Evolutionary conservation across 2,113 vertebrate species (phyloP).

Genomic region (Bettongia penicillata): DNA sequence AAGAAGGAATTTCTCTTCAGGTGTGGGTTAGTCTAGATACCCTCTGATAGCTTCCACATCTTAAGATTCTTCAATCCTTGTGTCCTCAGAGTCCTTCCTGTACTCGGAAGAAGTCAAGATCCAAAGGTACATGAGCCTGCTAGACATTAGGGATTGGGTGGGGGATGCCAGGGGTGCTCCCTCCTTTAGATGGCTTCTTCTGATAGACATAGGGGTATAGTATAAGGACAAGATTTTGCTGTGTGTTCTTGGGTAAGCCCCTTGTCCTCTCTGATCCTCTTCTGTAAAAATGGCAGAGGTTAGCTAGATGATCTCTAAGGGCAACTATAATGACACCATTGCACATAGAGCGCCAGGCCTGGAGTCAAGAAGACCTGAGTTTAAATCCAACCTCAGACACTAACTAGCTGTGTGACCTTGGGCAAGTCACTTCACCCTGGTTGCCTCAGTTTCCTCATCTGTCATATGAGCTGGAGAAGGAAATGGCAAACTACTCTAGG

Average conservation of each 20-base stretch:
- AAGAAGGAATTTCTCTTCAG: neutral
- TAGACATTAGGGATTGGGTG: neutral
- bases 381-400: neutral
- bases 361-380: neutral
- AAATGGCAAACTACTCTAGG: neutral
- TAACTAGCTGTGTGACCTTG: too few species aligned
- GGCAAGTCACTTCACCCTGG: neutral
- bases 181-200: neutral
- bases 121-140: conserved; percentile 60
- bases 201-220: neutral
- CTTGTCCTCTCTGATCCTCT: neutral
- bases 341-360: neutral
- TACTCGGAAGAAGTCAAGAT: conserved; percentile 65
- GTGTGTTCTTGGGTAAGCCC: neutral
- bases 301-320: neutral
- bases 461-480: neutral
- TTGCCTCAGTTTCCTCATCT: neutral
- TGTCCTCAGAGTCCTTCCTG: conserved; percentile 67
- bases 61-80: neutral
- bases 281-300: neutral
- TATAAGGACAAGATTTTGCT: neutral
- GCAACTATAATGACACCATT: neutral
- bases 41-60: neutral
- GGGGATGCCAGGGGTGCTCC: neutral
- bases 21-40: neutral